Conservation (phyloP, 92 coral and sea anemone genomes). For the Galaxea fascicularis region DNA sequence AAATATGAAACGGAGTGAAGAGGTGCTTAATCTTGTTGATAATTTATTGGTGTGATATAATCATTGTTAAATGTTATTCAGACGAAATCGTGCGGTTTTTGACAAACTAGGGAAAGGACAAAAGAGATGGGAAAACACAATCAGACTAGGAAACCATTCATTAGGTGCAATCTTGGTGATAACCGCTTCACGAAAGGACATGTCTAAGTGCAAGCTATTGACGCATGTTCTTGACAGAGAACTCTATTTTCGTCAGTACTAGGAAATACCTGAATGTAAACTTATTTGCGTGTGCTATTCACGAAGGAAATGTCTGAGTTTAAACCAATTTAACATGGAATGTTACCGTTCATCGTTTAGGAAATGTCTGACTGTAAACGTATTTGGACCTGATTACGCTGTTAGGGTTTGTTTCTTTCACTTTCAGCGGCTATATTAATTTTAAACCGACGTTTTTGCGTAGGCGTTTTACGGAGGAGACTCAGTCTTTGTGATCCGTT, state of each 20-base stretch:
- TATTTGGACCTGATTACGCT: not conserved
- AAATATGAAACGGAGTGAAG: not conserved
- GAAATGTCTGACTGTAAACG: not conserved
- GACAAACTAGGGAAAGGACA: too few species aligned
- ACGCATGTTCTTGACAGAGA: not conserved
- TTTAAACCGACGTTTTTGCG: not conserved
- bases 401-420: too few species aligned
- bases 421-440: too few species aligned
- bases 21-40: not conserved
- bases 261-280: not conserved
- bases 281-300: not conserved
- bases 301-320: not conserved
- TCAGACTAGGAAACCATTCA: not conserved
- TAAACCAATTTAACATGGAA: not conserved
- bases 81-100: not conserved
- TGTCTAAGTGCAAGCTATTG: not conserved
- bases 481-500: too few species aligned
- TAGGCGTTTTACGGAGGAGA: not conserved
- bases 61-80: not conserved
- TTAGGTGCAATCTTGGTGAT: not conserved
- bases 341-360: not conserved
- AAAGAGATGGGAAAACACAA: not conserved
- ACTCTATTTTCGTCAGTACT: too few species aligned
- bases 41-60: constrained; percentile 7
- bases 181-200: not conserved